phyloP scores from a whole-genome alignment of 2,888 invertebrate genomes.

The Lasioglossum figueresi region DNA sequence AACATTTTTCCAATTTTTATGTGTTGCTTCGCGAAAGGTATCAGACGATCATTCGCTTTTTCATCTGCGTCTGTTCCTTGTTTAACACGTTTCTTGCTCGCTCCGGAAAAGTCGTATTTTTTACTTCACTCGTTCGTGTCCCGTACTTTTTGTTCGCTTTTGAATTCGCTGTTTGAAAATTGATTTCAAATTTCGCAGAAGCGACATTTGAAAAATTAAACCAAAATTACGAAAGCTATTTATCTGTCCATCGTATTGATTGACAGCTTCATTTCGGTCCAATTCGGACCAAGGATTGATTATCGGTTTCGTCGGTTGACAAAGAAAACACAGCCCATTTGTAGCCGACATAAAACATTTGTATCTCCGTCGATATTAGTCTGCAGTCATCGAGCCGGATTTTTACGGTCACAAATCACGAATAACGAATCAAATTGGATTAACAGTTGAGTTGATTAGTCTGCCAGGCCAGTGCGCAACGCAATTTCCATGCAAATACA shows the following conservation, averaged over 20 bases:
- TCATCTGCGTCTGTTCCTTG: neutral
- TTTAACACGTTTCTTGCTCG: neutral
- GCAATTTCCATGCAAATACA: slow-evolving; percentile 45
- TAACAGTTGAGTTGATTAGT: slow-evolving; percentile 31
- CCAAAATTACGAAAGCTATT: neutral
- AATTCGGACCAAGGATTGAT: neutral
- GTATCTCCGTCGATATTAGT: neutral
- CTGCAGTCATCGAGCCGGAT: neutral
- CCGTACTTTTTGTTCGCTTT: neutral
- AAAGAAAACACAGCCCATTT: neutral
- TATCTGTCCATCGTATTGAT: neutral
- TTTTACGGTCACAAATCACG: slow-evolving; percentile 19
- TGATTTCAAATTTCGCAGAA: too few relatives aligned
- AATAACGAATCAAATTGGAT: slow-evolving; percentile 40
- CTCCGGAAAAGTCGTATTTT: neutral
- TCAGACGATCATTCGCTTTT: neutral
- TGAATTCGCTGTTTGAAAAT: neutral
- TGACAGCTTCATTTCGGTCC: neutral
- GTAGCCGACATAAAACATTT: neutral
- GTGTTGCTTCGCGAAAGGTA: neutral
- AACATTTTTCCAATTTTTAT: neutral
- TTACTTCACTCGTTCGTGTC: neutral
- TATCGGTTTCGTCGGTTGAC: neutral
- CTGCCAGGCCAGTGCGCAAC: slow-evolving; percentile 10
- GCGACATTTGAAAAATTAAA: neutral